Base-by-base conservation (phyloP, 2,113 vertebrate species). In the Mesoclemmys tuberculata region DNA sequence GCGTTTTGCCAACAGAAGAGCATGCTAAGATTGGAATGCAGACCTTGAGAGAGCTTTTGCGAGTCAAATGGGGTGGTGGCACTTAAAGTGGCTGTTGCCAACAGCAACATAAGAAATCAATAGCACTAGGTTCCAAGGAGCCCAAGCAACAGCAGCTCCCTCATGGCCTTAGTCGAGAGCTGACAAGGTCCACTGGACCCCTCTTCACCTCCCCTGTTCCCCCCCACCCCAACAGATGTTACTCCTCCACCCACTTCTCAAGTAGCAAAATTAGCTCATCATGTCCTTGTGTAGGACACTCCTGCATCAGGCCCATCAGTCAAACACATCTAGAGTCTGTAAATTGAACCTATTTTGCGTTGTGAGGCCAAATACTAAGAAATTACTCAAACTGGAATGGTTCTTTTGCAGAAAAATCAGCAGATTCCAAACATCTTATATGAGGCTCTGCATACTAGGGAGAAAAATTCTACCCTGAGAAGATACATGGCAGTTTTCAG, bases 241-340 rank as follows among this genome's bases (percentile, higher is more conserved):
- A 21, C 21, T 54, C 21, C 54, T 5, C 58, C 5, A 46, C 31
- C 58, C 14, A 38, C 14, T 10, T 31, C 14, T 35, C 7, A 14
- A 35, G 29, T 14, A 64, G 35, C 77, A 38, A 1, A 0, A 0
- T 18, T 5, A 44, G 5, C 54, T 56, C 82, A 10, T 3, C 0
- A 10, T 1, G 2, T 48, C 74, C 2, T 75, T 26, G 83, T 27
- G 80, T 1, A 44, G n/a, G 48, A 10, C 31, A 48, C 12, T 2
- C 2, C 0, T 3, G 38, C 64, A 38, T 1, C 1, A 0, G 84
- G 82, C 44, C 84, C n/a, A 77, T 55, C 35, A 89, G 22, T 22
- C 82, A 64, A 87, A 7, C 0, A 16, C 80, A 58, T 64, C 87
- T 16, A 41, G 19, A 29, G 5, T 0, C 2, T 2, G 2, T 74